Base-by-base conservation (phyloP, 2,797 vertebrate genomes). In the Gallirallus australis region DNA sequence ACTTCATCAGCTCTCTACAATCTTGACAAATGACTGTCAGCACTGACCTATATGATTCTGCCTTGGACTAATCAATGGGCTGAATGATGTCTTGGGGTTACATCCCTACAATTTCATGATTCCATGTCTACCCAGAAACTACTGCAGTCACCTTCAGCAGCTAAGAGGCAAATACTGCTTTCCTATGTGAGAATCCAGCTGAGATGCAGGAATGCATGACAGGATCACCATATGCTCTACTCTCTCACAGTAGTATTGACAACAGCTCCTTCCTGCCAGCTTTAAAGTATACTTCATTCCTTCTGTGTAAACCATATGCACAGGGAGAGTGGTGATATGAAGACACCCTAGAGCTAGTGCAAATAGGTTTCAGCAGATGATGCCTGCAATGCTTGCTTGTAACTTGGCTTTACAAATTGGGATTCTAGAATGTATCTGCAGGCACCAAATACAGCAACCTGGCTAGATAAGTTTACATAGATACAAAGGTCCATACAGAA, bases 151-250 rank as follows among this genome's bases (percentile, higher is more conserved):
- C 90, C 85, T 96, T 96, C 85, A 94, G 80, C 60, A 25, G 80
- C 77, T 50, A 95, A 97, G 50, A 96, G 87, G 73, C 63, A 89
- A 94, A 95, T 57, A 39, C 35, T 82, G 18, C 52, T 88, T 92
- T 88, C 31, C 59, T 84, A 65, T 0, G 1, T 93, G 85, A 90
- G 54, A 88, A 90, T 86, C 88, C 92, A 94, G 82, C 72, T 90
- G 89, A 88, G 89, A 84, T 42, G 79, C 82, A 88, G 85, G 79
- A 94, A 95, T 76, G 72, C 54, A 60, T 78, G 72, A 93, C 82
- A 93, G 69, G 69, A 95, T 94, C 77, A 61, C 90, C 95, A 95
- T 96, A 97, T 95, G 93, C 70, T 97, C 61, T 3, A 0, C 77
- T 83, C 65, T 91, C 61, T 93, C 80, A 79, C 59, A 71, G 79